Percentiles rank a stretch among this genome's conserved stretches.
Conservation (phyloP, 92 coral and sea anemone species). For the Phenganax marumi region DNA sequence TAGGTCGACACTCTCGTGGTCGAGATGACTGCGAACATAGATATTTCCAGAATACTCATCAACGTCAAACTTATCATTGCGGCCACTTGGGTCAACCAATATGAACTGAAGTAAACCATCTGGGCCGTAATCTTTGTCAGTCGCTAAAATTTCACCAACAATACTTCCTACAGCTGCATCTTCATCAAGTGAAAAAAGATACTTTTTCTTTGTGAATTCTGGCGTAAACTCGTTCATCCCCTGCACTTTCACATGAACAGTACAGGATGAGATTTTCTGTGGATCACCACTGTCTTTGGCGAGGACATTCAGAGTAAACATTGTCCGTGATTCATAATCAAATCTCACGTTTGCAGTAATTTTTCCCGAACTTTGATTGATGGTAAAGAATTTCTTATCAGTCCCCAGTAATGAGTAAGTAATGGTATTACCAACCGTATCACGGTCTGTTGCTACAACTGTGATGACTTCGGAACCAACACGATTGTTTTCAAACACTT, state of each 20-base stretch:
- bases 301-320: conserved; percentile 57
- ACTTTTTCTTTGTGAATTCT: conserved; percentile 61
- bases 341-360: conserved; percentile 66
- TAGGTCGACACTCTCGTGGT: conserved; percentile 66
- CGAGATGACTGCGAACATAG: conserved; percentile 72
- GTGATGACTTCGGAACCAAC: conserved; percentile 57
- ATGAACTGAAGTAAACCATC: conserved; percentile 80
- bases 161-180: conserved; percentile 74
- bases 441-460: conserved; percentile 79
- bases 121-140: conserved; percentile 79
- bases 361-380: conserved; percentile 65
- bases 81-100: conserved; percentile 66
- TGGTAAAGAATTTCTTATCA: conserved; percentile 49
- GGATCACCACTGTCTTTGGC: conserved; percentile 81
- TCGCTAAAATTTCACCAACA: conserved; percentile 77
- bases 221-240: conserved; percentile 83
- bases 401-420: conserved; percentile 64
- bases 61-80: conserved; percentile 69
- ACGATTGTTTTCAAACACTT: conserved; percentile 71
- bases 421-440: conserved; percentile 56
- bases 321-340: conserved; percentile 69
- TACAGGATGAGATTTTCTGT: conserved; percentile 62
- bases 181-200: conserved; percentile 74
- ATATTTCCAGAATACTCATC: conserved; percentile 71
- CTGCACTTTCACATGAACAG: conserved; percentile 68